Evolutionary conservation across 1,140 invertebrate species (phyloP), one percentile per base, ranked within the genome.

Genomic region (Notospermus geniculatus): DNA sequence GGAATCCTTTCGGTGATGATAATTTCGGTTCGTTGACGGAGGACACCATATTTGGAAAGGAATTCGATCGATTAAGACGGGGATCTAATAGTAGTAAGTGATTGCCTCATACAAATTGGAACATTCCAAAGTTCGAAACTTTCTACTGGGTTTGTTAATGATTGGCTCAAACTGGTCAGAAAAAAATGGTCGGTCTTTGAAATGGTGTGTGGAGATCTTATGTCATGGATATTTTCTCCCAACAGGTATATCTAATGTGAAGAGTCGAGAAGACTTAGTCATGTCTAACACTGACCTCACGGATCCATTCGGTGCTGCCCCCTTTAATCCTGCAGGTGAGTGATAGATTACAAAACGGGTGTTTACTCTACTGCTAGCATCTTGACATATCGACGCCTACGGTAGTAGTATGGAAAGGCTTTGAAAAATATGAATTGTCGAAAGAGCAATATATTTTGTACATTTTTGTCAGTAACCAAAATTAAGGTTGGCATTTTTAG

Each of bases 11-110:
- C 72, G 88, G 69, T 36, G 75, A 79, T 60, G 77, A 80, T 59
- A 78, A 75, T n/a, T 91, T 91, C 74, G 87, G 84, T 75, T 85
- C 88, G 70, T 85, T 90, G 77, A 89, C 88, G 1, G 91, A 92
- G 71, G 91, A 92, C 83, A 87, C 90, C 69, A 87, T 91, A 68
- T 92, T 92, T 80, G 91, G 91, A 59, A 89, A 89, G 27, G 91
- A 92, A 80, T 92, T 92, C 79, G 90, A 92, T 73, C 90, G 89
- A 80, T 90, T 92, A 70, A 82, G 90, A 71, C 84, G 88, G 71
- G 87, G 88, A 58, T 91, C 89, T 62, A 89, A 90, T 79, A 90
- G 88, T 71, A 91, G 90, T 88, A 81, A 86, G 87, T 84, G 43
- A n/a, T 43, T 23, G 17, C 2, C 39, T 27, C n/a, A n/a, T n/a